Evolutionary conservation across 2,113 vertebrate species (phyloP).

Genomic region (Donacobius atricapilla): DNA sequence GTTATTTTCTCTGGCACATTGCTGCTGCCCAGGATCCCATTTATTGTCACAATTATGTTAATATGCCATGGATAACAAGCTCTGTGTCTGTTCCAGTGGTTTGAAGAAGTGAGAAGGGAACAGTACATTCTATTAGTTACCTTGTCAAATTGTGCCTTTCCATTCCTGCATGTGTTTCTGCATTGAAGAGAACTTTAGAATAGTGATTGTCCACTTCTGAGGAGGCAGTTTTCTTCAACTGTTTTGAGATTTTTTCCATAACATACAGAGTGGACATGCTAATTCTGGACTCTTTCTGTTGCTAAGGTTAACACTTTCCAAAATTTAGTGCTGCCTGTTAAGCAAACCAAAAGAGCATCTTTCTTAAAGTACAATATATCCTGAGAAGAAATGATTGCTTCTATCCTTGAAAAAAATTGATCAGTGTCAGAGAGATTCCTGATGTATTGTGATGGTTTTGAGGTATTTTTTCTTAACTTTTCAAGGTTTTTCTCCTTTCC

Average conservation of each 20-base stretch:
- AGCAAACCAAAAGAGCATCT: background rate
- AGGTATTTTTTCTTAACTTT: background rate
- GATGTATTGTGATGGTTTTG: background rate
- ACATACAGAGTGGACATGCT: background rate
- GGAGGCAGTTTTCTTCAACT: background rate
- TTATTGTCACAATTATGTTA: background rate
- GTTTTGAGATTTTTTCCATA: background rate
- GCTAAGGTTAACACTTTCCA: background rate
- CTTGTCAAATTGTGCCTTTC: background rate
- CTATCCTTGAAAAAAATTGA: background rate
- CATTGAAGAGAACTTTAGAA: background rate
- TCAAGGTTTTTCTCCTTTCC: background rate
- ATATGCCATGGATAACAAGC: background rate
- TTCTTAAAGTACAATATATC: background rate
- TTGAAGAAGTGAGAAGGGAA: background rate
- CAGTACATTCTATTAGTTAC: background rate
- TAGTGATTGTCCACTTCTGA: background rate
- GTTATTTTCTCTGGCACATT: background rate
- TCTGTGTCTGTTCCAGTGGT: background rate
- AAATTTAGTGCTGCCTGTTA: background rate
- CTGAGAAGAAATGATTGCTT: background rate
- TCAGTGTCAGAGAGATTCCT: background rate
- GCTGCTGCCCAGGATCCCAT: background rate
- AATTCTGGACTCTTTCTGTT: background rate
- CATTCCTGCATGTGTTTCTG: background rate